Percentiles rank a stretch among this genome's conserved stretches.
phyloP scores from a whole-genome alignment of 2,888 invertebrate genomes.

The Philhelius pedissequus region DNA sequence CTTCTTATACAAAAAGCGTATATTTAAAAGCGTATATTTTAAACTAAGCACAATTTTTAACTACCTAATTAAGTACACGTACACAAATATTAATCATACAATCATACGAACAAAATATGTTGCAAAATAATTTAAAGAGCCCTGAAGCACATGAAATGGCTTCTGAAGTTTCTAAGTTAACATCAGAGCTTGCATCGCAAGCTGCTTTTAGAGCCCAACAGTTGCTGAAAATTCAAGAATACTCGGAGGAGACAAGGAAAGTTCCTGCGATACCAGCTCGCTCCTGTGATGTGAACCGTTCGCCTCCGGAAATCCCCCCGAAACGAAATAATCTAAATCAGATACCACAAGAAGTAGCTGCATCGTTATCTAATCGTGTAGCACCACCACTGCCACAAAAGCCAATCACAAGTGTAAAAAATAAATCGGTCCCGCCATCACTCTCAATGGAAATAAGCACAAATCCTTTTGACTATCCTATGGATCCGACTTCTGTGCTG shows the following conservation, averaged over 20 bases:
- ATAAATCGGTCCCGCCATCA: conserved; percentile 71
- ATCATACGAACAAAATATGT: conserved; percentile 69
- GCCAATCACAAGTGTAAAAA: conserved; percentile 76
- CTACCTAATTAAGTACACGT: conserved; percentile 70
- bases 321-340: conserved; percentile 77
- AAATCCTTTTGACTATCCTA: conserved; percentile 74
- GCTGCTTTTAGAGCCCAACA: conserved; percentile 78
- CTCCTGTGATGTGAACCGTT: conserved; percentile 73
- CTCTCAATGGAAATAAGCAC: conserved; percentile 75
- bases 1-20: background rate
- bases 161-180: conserved; percentile 77
- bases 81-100: background rate
- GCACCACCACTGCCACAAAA: conserved; percentile 78
- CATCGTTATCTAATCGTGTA: conserved; percentile 63
- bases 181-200: conserved; percentile 78
- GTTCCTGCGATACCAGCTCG: conserved; percentile 78
- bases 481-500: conserved; percentile 18
- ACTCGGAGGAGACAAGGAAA: conserved; percentile 72
- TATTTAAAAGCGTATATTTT: conserved; percentile 7
- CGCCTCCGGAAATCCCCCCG: conserved; percentile 79
- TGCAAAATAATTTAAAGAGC: conserved; percentile 69
- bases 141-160: conserved; percentile 73
- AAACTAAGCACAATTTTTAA: conserved; percentile 46
- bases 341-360: conserved; percentile 72
- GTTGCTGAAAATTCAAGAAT: conserved; percentile 75